Conservation (phyloP, 2,797 vertebrate genomes). For the Emydoidea blandingii region DNA sequence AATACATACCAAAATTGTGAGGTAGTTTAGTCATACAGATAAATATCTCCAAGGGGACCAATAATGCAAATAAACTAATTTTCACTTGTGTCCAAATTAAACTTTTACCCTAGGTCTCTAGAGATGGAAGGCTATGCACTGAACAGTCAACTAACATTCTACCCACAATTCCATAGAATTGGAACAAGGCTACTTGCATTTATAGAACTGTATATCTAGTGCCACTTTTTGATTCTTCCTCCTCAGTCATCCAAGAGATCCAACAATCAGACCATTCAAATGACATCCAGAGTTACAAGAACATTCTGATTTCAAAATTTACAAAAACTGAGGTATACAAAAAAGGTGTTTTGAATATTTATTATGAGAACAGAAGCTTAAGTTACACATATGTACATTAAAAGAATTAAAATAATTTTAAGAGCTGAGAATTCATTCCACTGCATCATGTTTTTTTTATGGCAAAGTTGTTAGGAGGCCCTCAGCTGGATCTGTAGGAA, state of each 20-base stretch:
- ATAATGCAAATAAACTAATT: not conserved
- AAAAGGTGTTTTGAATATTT: conserved; percentile 46
- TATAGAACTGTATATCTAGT: not conserved
- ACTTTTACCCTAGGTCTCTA: not conserved
- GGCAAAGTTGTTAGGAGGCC: not conserved
- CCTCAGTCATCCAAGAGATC: not conserved
- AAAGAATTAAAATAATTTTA: conserved; percentile 44
- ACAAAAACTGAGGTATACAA: not conserved
- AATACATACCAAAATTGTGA: not conserved
- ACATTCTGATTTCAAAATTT: not conserved
- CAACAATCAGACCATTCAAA: not conserved
- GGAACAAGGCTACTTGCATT: not conserved
- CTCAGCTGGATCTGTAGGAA: conserved; percentile 85
- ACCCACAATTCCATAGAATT: not conserved
- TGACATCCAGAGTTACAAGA: not conserved
- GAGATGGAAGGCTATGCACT: not conserved
- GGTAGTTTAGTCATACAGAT: not conserved
- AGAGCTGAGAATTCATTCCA: not conserved
- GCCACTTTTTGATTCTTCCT: not conserved
- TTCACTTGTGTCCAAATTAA: not conserved
- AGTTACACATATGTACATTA: conserved; percentile 34
- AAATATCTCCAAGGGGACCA: not conserved
- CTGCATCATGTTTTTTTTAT: conserved; percentile 29
- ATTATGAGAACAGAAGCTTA: conserved; percentile 52
- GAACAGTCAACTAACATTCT: not conserved